Evolutionary conservation across 2,797 vertebrate genomes (phyloP).

Genomic region (Silurus aristotelis): DNA sequence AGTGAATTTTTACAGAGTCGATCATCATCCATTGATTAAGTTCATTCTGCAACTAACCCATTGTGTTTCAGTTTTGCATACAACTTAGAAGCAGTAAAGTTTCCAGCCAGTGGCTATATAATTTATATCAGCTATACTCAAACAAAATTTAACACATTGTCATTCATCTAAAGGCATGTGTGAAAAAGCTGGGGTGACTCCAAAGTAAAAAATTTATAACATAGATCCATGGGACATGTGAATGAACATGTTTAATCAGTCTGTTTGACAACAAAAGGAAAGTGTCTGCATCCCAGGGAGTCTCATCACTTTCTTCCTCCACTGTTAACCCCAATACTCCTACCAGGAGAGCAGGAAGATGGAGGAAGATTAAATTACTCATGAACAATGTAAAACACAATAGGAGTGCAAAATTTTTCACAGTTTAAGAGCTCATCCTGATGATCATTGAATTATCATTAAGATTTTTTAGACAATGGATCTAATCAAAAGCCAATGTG

Average conservation of each 20-base stretch:
- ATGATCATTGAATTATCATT: background rate
- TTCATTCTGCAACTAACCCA: conserved; percentile 48
- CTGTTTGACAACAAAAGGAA: conserved; percentile 83
- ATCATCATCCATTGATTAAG: conserved; percentile 14
- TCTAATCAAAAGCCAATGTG: background rate
- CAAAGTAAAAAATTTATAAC: conserved; percentile 80
- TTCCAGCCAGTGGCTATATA: conserved; percentile 74
- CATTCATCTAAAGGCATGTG: conserved; percentile 71
- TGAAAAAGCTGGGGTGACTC: conserved; percentile 66
- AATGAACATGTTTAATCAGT: conserved; percentile 81
- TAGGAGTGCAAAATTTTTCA: conserved; percentile 28
- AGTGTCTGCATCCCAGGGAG: conserved; percentile 71
- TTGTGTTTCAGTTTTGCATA: conserved; percentile 70
- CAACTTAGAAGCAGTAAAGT: conserved; percentile 58
- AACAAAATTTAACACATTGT: conserved; percentile 82
- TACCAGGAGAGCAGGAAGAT: conserved; percentile 39
- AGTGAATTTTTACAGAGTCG: conserved; percentile 6
- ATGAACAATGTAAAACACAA: conserved; percentile 41
- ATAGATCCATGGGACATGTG: conserved; percentile 73
- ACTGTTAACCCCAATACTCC: conserved; percentile 34
- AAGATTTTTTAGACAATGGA: too few relatives aligned
- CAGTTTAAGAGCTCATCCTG: conserved; percentile 12
- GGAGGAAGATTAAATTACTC: conserved; percentile 38
- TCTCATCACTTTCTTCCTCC: conserved; percentile 69
- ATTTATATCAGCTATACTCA: conserved; percentile 81